Base-by-base conservation (phyloP, 2,797 vertebrate genomes). In the Florisuga fusca region DNA sequence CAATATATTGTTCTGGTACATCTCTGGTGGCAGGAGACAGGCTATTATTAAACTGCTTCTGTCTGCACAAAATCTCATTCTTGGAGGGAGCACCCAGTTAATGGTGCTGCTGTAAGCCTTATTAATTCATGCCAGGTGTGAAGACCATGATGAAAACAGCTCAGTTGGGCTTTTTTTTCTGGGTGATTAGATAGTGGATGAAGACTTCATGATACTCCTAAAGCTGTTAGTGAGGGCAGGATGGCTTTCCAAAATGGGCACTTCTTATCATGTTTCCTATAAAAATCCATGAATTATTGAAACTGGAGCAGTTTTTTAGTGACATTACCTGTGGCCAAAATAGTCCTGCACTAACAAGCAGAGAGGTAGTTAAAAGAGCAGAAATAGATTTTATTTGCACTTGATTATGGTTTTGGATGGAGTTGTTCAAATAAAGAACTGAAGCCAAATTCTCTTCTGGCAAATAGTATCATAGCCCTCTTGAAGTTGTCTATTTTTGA, bases 181-280 rank as follows among this genome's bases (percentile, higher is more conserved):
- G 54, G 7, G 12, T 13, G 46, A n/a, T 63, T 51, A 41, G 0
- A 2, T 19, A 8, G 2, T 62, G 51, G 16, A 2, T 54, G 11
- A 53, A 80, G 27, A 58, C 46, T 33, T 71, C 4, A 3, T 58
- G 20, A 12, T 46, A 10, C 15, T 66, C 1, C 82, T 58, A 20
- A 62, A 75, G 12, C 4, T 61, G 3, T 22, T 76, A 8, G 4
- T 61, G n/a, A 57, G 46, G 76, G 16, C 18, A 54, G 51, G 61
- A n/a, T 61, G 36, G 9, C 48, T 71, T 84, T 69, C 15, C 23
- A 34, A 62, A 89, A 26, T 8, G 7, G 10, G 2, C 4, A 11
- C 2, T 61, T 72, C 23, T 66, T 26, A 16, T 41, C 20, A 7
- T 17, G 9, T 77, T 34, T 11, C 8, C 4, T 29, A 2, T 54